Conservation (phyloP, 2,888 invertebrate species). For the Andrena bucephala region DNA sequence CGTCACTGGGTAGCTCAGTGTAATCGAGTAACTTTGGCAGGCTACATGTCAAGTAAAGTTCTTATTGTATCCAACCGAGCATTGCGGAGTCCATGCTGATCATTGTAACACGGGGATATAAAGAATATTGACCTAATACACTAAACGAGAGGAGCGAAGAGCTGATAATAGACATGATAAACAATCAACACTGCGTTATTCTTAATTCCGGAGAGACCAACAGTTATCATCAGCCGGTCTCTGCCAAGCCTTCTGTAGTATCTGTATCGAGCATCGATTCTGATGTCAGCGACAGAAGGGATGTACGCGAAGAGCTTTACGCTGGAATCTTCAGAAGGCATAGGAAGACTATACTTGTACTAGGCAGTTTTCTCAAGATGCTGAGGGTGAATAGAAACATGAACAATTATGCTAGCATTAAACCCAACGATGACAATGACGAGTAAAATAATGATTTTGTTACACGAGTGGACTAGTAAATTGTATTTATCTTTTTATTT, state of each 20-base stretch:
- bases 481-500: slow-evolving; percentile 33
- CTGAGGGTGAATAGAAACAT: slow-evolving; percentile 84
- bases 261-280: slow-evolving; percentile 83
- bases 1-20: slow-evolving; percentile 30
- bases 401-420: slow-evolving; percentile 84
- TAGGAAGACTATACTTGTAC: slow-evolving; percentile 83
- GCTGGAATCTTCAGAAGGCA: slow-evolving; percentile 84
- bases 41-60: neutral
- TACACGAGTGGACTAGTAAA: slow-evolving; percentile 35
- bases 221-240: slow-evolving; percentile 79
- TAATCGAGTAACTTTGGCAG: slow-evolving; percentile 18
- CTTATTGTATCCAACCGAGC: neutral
- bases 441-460: slow-evolving; percentile 72
- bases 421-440: slow-evolving; percentile 83
- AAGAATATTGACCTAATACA: neutral
- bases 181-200: slow-evolving; percentile 82
- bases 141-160: slow-evolving; percentile 8
- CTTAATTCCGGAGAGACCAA: slow-evolving; percentile 79
- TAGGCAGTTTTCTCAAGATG: slow-evolving; percentile 84
- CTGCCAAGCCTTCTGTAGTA: slow-evolving; percentile 82
- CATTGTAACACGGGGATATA: neutral
- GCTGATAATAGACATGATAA: slow-evolving; percentile 78
- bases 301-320: slow-evolving; percentile 83
- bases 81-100: slow-evolving; percentile 6
- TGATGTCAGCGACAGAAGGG: slow-evolving; percentile 83